A percentile compares a stretch with the other conserved stretches of the same genome.
phyloP scores from a whole-genome alignment of 2,797 vertebrate species.

The Ibycter americanus region DNA sequence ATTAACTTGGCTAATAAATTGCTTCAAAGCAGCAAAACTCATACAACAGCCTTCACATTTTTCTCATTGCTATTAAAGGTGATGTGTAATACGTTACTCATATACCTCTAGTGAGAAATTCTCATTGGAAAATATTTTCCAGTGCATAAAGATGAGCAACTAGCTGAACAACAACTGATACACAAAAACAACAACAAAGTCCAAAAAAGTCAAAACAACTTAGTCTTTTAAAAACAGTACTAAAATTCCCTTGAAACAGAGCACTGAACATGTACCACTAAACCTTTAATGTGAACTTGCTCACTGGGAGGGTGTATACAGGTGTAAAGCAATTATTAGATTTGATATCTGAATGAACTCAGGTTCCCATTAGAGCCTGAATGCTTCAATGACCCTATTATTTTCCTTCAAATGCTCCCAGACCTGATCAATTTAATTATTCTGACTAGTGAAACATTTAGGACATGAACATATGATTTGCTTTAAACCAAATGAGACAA shows the following conservation, averaged over 20 bases:
- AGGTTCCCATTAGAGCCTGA: constrained; percentile 75
- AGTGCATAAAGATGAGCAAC: not conserved
- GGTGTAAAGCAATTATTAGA: constrained; percentile 80
- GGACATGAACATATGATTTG: constrained; percentile 73
- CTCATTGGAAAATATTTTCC: not conserved
- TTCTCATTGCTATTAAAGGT: not conserved
- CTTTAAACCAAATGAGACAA: constrained; percentile 73
- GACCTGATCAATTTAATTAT: constrained; percentile 81
- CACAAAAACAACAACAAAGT: not conserved
- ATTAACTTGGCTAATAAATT: not conserved
- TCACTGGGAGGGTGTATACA: constrained; percentile 69
- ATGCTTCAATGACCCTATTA: constrained; percentile 77
- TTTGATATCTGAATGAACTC: constrained; percentile 77
- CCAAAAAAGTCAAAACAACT: not conserved
- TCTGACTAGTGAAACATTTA: constrained; percentile 77
- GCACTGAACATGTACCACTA: constrained; percentile 34
- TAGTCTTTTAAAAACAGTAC: constrained; percentile 12
- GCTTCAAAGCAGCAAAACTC: not conserved
- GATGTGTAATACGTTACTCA: not conserved
- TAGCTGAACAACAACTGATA: not conserved
- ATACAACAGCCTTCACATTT: not conserved
- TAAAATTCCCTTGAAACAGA: not conserved
- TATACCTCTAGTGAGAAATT: not conserved
- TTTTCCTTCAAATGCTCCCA: constrained; percentile 74
- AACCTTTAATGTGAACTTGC: constrained; percentile 67